Base-by-base conservation (phyloP, 2,797 vertebrate species). In the Podarcis siculus region DNA sequence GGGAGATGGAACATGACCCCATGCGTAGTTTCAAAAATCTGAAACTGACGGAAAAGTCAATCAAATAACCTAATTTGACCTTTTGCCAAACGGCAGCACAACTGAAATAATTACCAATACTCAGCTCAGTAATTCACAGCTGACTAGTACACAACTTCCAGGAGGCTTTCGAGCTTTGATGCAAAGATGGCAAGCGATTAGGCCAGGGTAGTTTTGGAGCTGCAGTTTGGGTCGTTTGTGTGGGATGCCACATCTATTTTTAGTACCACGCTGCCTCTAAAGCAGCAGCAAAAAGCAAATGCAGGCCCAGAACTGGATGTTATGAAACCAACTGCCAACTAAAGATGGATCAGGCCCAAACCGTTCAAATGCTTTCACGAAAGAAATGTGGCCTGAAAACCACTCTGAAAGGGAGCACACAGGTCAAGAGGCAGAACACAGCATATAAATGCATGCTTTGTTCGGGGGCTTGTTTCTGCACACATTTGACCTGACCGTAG, bases 21-120 rank as follows among this genome's bases (percentile, higher is more conserved):
- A 76, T 89, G 83, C 79, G 30, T 32, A 27, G 32, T 61, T 85
- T 80, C 15, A 89, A 61, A 81, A 89, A 73, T 23, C 10, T 64
- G 79, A 82, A 45, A 35, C 37, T 27, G 39, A 27, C 1, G 1
- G 67, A 55, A 82, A 77, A 25, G 67, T 72, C 76, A 66, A 21
- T 71, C 79, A 78, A 61, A 72, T 7, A 61, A 84, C 66, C n/a
- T 55, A 81, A 66, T 17, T 58, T 72, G 37, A 88, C 61, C 12
- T 32, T 83, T 58, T 79, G 45, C 37, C 75, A 82, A 82, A 64
- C 15, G 23, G 42, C 7, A 82, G 19, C n/a, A 3, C 55, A 32
- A 80, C 10, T 75, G 69, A 81, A 87, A 78, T 39, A 78, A 83
- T 64, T 64, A 23, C 1, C 27, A 83, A 49, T 13, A 83, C 23